Conservation (phyloP, 1,140 invertebrate species). For the Steinernema feltiae region DNA sequence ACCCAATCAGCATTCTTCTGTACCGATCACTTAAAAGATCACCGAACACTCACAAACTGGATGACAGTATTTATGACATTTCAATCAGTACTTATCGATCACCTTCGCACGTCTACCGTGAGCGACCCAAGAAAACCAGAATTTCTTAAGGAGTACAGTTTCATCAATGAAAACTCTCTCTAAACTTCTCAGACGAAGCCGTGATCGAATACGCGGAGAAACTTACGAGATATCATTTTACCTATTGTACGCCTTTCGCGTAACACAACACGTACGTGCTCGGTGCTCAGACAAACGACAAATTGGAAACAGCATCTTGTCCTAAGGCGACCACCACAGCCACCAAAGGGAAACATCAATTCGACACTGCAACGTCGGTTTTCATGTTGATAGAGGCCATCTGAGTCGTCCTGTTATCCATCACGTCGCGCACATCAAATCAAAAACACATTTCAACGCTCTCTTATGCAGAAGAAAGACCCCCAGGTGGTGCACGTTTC, state of each 20-base stretch:
- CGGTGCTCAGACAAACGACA: too few species aligned
- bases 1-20: neutral
- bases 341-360: neutral
- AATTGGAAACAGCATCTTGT: too few species aligned
- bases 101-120: too few species aligned
- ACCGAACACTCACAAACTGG: neutral
- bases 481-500: neutral
- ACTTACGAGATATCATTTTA: too few species aligned
- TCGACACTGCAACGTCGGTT: conserved; percentile 7
- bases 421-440: conserved; percentile 11
- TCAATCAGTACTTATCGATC: too few species aligned
- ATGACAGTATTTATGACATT: too few species aligned
- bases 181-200: neutral
- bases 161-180: neutral
- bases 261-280: too few species aligned
- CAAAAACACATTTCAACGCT: conserved; percentile 12
- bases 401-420: neutral
- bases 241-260: neutral
- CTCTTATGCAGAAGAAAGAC: conserved; percentile 6
- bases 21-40: neutral
- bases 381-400: neutral
- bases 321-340: neutral
- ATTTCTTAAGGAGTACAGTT: too few species aligned
- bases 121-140: too few species aligned
- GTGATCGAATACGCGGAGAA: neutral